A percentile compares a stretch with the other conserved stretches of the same genome.
Conservation (phyloP, 2,888 invertebrate genomes). For the Archaeoteleia sp. region DNA sequence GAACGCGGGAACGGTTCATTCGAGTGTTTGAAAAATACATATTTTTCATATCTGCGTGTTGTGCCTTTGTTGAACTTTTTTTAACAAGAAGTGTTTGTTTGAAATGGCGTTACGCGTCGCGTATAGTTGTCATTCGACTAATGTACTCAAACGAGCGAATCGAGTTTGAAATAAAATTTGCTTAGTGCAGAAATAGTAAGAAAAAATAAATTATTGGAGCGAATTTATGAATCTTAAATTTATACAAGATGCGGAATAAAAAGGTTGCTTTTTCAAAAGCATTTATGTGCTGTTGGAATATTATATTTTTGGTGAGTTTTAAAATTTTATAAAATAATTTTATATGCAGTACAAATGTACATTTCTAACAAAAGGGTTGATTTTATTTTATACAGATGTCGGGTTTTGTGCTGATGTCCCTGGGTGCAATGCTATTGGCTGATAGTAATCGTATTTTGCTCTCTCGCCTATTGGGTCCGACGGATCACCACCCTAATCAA, state of each 20-base stretch:
- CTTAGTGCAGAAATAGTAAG: not conserved
- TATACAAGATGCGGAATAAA: slow-evolving; percentile 61
- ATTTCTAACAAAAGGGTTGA: slow-evolving; percentile 16
- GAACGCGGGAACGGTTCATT: slow-evolving; percentile 22
- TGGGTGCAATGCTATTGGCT: slow-evolving; percentile 83
- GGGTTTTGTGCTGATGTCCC: slow-evolving; percentile 82
- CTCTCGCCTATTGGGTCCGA: slow-evolving; percentile 82
- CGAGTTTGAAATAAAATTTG: not conserved
- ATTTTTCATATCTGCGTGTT: too few relatives aligned
- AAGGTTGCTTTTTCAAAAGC: slow-evolving; percentile 61
- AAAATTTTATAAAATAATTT: too few relatives aligned
- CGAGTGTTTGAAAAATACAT: too few relatives aligned
- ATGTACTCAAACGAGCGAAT: too few relatives aligned
- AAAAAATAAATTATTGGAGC: too few relatives aligned
- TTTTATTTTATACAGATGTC: slow-evolving; percentile 80
- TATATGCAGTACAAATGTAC: too few relatives aligned
- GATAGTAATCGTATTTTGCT: slow-evolving; percentile 83
- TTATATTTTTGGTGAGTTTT: slow-evolving; percentile 70
- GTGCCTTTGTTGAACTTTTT: too few relatives aligned
- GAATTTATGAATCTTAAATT: not conserved
- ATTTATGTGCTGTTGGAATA: slow-evolving; percentile 70
- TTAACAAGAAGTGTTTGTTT: too few relatives aligned
- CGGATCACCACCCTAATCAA: slow-evolving; percentile 79
- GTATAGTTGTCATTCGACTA: too few relatives aligned
- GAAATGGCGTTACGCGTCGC: too few relatives aligned